phyloP scores from a whole-genome alignment of 1,140 invertebrate species.

The Aphelenchoides fujianensis region DNA sequence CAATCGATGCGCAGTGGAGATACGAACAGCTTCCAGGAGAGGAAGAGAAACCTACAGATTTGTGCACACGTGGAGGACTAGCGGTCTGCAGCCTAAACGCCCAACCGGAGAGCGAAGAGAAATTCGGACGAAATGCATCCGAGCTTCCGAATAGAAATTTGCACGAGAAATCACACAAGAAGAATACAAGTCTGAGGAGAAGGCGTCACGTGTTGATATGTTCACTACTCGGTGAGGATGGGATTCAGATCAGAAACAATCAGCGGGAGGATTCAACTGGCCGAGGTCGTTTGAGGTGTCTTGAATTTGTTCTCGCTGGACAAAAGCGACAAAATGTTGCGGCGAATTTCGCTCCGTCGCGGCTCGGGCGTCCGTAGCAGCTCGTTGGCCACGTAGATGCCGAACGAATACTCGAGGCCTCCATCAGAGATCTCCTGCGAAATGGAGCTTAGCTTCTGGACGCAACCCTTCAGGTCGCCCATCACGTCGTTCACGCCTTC shows the following conservation, averaged over 20 bases:
- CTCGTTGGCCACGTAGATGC: conserved; percentile 1
- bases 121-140: no score
- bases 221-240: no score
- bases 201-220: neutral
- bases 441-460: neutral
- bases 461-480: conserved; percentile 11
- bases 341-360: neutral
- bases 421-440: neutral
- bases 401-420: conserved; percentile 11
- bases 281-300: neutral
- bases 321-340: conserved; percentile 6
- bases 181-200: neutral
- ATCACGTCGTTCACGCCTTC: conserved; percentile 13
- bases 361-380: conserved; percentile 10
- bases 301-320: conserved; percentile 10
- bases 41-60: no score
- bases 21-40: no score
- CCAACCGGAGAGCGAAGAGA: no score
- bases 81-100: no score
- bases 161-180: no score
- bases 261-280: conserved; percentile 1
- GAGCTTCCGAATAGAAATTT: no score
- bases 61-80: no score
- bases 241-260: no score
- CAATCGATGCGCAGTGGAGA: no score